These are phyloP conservation scores for Molanna angustata DNA, from an alignment of 2,888 invertebrate genomes.

Conservation along the genomic window DNA sequence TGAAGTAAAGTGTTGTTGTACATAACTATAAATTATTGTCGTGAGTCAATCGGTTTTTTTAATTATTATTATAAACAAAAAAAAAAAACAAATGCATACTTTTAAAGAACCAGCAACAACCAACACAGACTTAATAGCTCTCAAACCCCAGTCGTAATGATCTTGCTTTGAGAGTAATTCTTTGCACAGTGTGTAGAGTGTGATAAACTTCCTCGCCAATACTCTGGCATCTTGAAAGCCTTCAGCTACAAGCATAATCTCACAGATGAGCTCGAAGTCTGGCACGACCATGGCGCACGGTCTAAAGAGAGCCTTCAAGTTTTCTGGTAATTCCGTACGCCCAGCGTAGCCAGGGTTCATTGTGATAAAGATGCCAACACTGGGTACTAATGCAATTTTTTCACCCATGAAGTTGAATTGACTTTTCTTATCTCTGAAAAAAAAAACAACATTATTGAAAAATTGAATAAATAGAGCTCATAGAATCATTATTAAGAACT, in stretches of 20 bases:
- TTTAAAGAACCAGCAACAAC: conserved; percentile 95
- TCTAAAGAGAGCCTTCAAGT: conserved; percentile 69
- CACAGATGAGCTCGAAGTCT: conserved; percentile 94
- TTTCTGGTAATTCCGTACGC: conserved; percentile 82
- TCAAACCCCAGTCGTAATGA: conserved; percentile 96
- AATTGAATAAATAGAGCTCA: too few species aligned
- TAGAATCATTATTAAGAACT: too few species aligned
- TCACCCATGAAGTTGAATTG: conserved; percentile 95
- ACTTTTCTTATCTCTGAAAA: conserved; percentile 73
- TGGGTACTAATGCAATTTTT: conserved; percentile 75
- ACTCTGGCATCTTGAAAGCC: conserved; percentile 95
- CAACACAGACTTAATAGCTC: conserved; percentile 94
- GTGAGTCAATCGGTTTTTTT: too few species aligned
- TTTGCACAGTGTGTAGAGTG: conserved; percentile 90
- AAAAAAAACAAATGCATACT: conserved; percentile 47
- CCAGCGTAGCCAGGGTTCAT: conserved; percentile 99
- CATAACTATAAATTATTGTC: too few species aligned
- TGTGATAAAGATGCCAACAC: conserved; percentile 94
- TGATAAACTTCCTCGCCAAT: conserved; percentile 92
- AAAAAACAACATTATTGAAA: background rate
- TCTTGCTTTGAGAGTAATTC: conserved; percentile 93
- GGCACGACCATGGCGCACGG: conserved; percentile 99
- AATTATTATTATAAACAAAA: too few species aligned
- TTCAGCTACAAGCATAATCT: conserved; percentile 98
- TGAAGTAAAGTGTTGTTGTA: too few species aligned